These are phyloP conservation scores for Sebastes reedi DNA, from an alignment of 2,797 vertebrate genomes.

Conservation along the genomic window DNA sequence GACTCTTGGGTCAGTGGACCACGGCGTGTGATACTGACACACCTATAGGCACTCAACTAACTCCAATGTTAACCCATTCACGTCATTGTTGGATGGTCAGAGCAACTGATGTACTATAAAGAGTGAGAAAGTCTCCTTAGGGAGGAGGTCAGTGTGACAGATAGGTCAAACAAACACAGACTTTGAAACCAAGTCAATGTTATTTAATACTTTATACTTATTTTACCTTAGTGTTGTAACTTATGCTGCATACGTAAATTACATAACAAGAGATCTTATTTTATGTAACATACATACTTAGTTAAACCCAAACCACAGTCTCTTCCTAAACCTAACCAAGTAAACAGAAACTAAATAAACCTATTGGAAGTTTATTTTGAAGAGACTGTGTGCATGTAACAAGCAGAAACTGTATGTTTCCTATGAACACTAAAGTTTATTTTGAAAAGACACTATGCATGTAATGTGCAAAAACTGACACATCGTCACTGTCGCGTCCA, in stretches of 20 bases:
- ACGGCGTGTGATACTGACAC: not conserved
- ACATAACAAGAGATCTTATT: not conserved
- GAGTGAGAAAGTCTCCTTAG: not conserved
- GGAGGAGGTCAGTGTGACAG: rapidly evolving
- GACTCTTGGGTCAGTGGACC: not conserved
- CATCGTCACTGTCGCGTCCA: too few relatives aligned
- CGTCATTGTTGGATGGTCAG: not conserved
- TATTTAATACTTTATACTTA: not conserved
- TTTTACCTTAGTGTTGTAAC: not conserved
- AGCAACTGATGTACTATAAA: not conserved
- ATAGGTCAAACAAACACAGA: not conserved
- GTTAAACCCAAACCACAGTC: not conserved
- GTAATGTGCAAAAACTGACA: not conserved
- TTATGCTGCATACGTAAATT: not conserved
- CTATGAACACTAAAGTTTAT: not conserved
- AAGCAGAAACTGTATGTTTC: not conserved
- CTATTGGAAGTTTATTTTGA: not conserved
- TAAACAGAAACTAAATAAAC: too few relatives aligned
- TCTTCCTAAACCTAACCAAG: not conserved
- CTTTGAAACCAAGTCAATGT: not conserved
- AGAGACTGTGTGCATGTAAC: not conserved
- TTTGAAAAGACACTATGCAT: not conserved
- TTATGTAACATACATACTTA: not conserved
- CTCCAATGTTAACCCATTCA: too few relatives aligned
- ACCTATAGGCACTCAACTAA: too few relatives aligned